Evolutionary conservation across 2,888 invertebrate genomes (phyloP), one percentile per base, ranked within the genome.

Genomic region (Drosophila leonis): DNA sequence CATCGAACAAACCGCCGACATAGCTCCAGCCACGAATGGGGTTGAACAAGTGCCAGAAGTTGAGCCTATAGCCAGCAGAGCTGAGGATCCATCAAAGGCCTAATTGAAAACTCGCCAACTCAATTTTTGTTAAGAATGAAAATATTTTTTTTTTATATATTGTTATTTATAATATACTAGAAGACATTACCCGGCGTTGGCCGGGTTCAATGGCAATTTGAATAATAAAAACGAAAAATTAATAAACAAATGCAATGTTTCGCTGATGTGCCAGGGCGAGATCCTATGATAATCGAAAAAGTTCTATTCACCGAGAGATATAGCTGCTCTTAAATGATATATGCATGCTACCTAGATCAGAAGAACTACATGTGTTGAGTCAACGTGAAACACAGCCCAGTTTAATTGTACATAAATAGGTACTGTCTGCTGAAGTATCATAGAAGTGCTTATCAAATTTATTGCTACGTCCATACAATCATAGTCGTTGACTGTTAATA

Each of bases 61-160:
- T 35, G 41, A 63, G 1, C 35, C 84, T 8, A 24, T 51, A 29
- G 51, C 51, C 44, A 61, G 46, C 46, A 48, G 37, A 46, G 60
- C 61, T 51, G 78, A 65, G 48, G 69, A 84, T 62, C 84, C 75
- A 37, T 84, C 88, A 27, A 82, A 72, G 54, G 89, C 75, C 20
- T 88, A 81, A 62, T 35, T 54, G 9, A 15, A 29, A 55, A 46
- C 18, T 27, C 46, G 27, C 27, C 10, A 41, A 66, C 66, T 46
- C 24, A 12, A n/a, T 60, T 67, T 37, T 68, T 55, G 55, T 55
- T 48, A 48, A 39, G n/a, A 55, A 46, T 15, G 13, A 31, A 44
- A 37, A 31, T 20, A 51, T 65, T 51, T 42, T 29, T 29, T 15
- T 33, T 48, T 66, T 65, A 46, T 68, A 55, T 44, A 68, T 27